phyloP scores from a whole-genome alignment of 2,888 invertebrate species.

The Hyalella azteca region DNA sequence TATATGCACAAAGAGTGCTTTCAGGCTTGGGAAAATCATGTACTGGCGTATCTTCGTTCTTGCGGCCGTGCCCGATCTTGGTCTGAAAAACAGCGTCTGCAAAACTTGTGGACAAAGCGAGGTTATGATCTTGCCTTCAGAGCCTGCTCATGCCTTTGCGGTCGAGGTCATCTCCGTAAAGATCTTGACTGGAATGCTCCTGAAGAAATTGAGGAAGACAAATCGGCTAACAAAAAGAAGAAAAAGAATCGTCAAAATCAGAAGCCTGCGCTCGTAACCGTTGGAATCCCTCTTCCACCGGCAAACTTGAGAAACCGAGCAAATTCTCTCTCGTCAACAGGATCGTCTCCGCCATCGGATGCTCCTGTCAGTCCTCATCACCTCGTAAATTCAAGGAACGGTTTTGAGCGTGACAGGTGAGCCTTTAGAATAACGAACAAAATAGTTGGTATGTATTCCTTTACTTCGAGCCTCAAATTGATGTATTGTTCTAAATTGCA shows the following conservation, averaged over 20 bases:
- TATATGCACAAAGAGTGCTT: conserved; percentile 97
- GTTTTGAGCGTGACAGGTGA: conserved; percentile 28
- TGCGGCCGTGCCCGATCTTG: conserved; percentile 91
- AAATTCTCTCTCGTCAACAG: conserved; percentile 57
- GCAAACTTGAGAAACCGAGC: conserved; percentile 50
- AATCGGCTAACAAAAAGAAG: conserved; percentile 70
- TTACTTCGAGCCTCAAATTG: no score
- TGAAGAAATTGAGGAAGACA: conserved; percentile 65
- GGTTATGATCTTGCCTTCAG: conserved; percentile 96
- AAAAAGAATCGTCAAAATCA: conserved; percentile 73
- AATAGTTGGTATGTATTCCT: no score
- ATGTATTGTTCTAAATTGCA: no score
- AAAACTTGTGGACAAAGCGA: conserved; percentile 97
- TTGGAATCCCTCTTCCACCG: conserved; percentile 39
- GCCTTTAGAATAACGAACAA: no score
- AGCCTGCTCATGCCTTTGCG: conserved; percentile 92
- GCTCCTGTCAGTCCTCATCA: conserved; percentile 53
- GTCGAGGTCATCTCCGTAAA: conserved; percentile 89
- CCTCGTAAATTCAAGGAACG: conserved; percentile 23
- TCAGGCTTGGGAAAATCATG: conserved; percentile 89
- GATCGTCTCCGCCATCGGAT: conserved; percentile 57
- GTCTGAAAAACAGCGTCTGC: conserved; percentile 92
- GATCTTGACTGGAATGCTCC: conserved; percentile 90
- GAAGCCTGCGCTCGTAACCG: conserved; percentile 67
- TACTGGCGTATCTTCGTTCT: conserved; percentile 85